These are phyloP conservation scores for Leptopilina myrica DNA, from an alignment of 2,888 invertebrate species.

Conservation along the genomic window DNA sequence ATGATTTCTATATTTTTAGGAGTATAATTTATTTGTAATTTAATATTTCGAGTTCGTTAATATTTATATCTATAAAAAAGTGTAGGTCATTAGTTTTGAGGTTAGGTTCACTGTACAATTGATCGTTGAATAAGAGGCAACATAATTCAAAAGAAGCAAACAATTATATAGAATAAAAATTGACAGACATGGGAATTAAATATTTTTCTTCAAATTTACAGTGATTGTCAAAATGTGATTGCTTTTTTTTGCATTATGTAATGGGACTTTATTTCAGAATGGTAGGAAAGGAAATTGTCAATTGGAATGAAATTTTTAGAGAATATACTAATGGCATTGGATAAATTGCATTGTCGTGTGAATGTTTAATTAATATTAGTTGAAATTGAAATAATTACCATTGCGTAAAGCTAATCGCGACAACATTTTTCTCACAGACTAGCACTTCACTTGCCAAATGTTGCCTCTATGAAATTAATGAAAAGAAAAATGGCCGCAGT, in stretches of 20 bases:
- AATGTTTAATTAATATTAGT: not conserved
- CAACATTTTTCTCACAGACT: constrained; percentile 63
- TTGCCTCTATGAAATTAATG: not conserved
- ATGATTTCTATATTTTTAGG: too few relatives aligned
- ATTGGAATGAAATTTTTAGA: constrained; percentile 43
- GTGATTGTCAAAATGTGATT: constrained; percentile 27
- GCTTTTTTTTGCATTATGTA: constrained; percentile 33
- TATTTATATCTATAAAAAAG: not conserved
- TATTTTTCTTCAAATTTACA: not conserved
- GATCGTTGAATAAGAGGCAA: not conserved
- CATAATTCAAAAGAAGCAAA: not conserved
- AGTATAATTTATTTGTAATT: too few relatives aligned
- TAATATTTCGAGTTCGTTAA: too few relatives aligned
- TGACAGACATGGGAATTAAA: not conserved
- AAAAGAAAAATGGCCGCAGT: constrained; percentile 22
- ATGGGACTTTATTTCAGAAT: constrained; percentile 65
- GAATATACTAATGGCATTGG: not conserved
- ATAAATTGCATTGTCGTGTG: not conserved
- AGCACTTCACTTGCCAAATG: constrained; percentile 34
- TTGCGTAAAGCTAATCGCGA: constrained; percentile 69
- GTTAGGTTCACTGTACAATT: constrained; percentile 27
- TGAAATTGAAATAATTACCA: constrained; percentile 60
- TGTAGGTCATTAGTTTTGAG: not conserved
- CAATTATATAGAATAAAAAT: not conserved
- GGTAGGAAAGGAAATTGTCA: constrained; percentile 49